phyloP scores from a whole-genome alignment of 2,113 vertebrate genomes.

The Meles meles region DNA sequence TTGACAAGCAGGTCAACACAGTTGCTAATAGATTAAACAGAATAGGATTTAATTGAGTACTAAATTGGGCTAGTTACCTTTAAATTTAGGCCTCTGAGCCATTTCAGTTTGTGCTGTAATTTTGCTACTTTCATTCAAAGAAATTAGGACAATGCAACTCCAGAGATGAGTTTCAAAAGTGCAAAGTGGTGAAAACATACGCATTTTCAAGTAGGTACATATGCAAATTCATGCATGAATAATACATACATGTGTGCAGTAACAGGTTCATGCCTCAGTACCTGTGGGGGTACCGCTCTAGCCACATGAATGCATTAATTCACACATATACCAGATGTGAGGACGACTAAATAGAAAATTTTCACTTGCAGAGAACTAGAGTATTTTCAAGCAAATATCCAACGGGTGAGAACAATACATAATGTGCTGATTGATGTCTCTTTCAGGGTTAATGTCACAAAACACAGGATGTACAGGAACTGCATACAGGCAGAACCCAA shows the following conservation, averaged over 20 bases:
- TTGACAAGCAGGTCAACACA: constrained; percentile 31
- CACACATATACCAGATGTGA: not conserved
- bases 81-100: constrained; percentile 40
- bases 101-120: constrained; percentile 42
- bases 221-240: not conserved
- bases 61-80: constrained; percentile 48
- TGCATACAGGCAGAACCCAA: not conserved
- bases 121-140: constrained; percentile 48
- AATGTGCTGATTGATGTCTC: not conserved
- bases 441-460: not conserved
- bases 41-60: constrained; percentile 40
- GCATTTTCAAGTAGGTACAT: not conserved
- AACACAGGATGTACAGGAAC: not conserved
- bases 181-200: not conserved
- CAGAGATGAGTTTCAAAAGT: constrained; percentile 36
- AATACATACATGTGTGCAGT: not conserved
- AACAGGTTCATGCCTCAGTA: not conserved
- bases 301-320: not conserved
- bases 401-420: not conserved
- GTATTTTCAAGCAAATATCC: not conserved
- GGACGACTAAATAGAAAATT: constrained; percentile 19
- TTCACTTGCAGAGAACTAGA: not conserved
- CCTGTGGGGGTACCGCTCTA: not conserved
- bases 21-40: constrained; percentile 29
- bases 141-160: constrained; percentile 57